Conservation (phyloP, 2,113 vertebrate genomes). For the Corynorhinus townsendii region DNA sequence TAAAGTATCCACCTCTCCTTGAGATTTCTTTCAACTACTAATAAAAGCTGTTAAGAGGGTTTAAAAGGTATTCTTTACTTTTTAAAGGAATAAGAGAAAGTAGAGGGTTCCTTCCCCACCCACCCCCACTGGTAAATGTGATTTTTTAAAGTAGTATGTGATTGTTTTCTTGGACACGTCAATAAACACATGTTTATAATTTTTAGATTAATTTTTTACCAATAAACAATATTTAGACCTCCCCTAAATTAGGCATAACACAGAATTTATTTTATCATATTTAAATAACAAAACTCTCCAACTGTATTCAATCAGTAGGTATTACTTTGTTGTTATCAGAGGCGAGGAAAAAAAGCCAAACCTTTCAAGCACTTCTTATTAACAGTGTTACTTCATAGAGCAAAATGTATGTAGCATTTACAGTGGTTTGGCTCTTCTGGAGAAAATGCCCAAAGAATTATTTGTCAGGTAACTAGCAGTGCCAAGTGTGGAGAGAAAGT, state of each 20-base stretch:
- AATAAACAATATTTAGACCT: not conserved
- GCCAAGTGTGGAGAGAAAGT: not conserved
- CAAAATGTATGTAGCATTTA: not conserved
- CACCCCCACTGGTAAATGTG: not conserved
- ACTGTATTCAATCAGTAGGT: not conserved
- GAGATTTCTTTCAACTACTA: constrained; percentile 74
- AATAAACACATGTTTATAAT: constrained; percentile 24
- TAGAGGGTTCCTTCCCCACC: not conserved
- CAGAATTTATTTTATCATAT: constrained; percentile 30
- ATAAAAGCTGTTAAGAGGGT: constrained; percentile 68
- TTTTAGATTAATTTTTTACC: constrained; percentile 3
- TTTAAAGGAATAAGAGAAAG: constrained; percentile 48
- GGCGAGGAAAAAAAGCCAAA: not conserved
- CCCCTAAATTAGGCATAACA: not conserved
- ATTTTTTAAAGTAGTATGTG: not conserved
- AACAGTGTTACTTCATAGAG: not conserved
- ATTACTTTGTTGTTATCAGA: not conserved
- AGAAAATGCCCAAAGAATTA: not conserved
- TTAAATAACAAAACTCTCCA: constrained; percentile 1
- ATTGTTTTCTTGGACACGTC: constrained; percentile 5
- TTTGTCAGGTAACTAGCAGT: not conserved
- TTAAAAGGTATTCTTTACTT: constrained; percentile 76
- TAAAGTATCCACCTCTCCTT: constrained; percentile 77
- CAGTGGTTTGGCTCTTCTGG: not conserved
- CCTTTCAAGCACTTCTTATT: not conserved